These are phyloP conservation scores for Epirrhoe alternata DNA, from an alignment of 2,888 invertebrate genomes.

Conservation along the genomic window DNA sequence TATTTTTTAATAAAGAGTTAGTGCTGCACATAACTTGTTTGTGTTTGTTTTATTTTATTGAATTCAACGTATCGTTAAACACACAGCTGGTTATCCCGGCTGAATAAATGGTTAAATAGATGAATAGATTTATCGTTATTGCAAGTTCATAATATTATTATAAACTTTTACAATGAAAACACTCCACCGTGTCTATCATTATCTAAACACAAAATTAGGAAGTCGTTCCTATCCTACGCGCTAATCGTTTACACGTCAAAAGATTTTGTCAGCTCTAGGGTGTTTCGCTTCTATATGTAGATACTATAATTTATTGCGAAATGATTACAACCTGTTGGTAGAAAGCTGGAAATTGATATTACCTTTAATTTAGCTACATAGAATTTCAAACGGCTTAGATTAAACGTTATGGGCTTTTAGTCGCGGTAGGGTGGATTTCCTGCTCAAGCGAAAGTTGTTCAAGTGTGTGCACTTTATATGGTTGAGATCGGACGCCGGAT, in stretches of 20 bases:
- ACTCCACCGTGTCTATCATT: neutral
- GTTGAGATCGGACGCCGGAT: slow-evolving; percentile 13
- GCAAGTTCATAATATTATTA: too few relatives aligned
- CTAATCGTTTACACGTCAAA: neutral
- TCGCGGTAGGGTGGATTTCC: slow-evolving; percentile 35
- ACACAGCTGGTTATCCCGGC: too few relatives aligned
- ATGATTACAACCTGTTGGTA: slow-evolving; percentile 40
- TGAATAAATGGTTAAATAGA: too few relatives aligned
- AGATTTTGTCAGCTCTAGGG: neutral
- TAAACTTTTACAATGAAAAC: too few relatives aligned
- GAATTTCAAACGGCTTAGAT: slow-evolving; percentile 27
- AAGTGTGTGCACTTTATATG: slow-evolving; percentile 23
- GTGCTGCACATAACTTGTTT: too few relatives aligned
- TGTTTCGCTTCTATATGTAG: slow-evolving; percentile 20
- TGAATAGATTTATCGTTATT: too few relatives aligned
- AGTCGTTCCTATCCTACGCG: neutral
- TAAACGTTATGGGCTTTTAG: slow-evolving; percentile 32
- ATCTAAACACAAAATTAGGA: neutral
- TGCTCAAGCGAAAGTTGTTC: slow-evolving; percentile 34
- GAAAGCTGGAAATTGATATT: slow-evolving; percentile 40
- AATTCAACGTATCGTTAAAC: too few relatives aligned
- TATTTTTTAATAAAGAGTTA: too few relatives aligned
- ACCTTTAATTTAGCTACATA: slow-evolving; percentile 31
- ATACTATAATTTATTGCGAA: slow-evolving; percentile 12
- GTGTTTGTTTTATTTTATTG: too few relatives aligned